These are phyloP conservation scores for Chelidonichthys spinosus DNA, from an alignment of 2,797 vertebrate genomes.

Conservation along the genomic window DNA sequence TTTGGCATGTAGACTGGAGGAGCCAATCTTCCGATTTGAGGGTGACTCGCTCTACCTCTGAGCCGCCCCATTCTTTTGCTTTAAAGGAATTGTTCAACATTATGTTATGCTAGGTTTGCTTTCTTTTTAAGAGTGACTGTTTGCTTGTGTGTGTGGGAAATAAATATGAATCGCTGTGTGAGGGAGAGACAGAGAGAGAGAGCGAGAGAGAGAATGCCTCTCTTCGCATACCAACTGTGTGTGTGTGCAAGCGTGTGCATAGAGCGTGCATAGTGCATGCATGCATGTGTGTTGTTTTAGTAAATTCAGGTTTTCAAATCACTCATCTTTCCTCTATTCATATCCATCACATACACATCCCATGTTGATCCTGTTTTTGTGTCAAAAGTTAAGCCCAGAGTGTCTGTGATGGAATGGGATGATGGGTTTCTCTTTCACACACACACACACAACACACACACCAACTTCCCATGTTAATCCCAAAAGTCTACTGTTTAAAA, in stretches of 20 bases:
- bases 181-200: not conserved
- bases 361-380: slow-evolving; percentile 64
- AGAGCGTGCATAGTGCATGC: not conserved
- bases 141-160: no score
- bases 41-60: no score
- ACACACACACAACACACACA: slow-evolving; percentile 22
- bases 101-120: no score
- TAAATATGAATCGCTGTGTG: not conserved
- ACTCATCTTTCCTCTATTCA: slow-evolving; percentile 55
- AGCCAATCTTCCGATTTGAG: no score
- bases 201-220: not conserved
- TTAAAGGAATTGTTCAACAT: no score
- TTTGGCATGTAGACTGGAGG: no score
- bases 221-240: slow-evolving; percentile 53
- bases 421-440: not conserved
- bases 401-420: slow-evolving; percentile 43
- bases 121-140: not conserved
- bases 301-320: slow-evolving; percentile 64
- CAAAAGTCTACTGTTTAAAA: slow-evolving; percentile 51
- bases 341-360: slow-evolving; percentile 67
- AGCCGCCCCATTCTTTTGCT: no score
- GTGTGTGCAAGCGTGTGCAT: not conserved
- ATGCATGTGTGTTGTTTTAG: slow-evolving; percentile 55
- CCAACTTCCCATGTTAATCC: slow-evolving; percentile 50
- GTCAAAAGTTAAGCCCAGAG: slow-evolving; percentile 29